These are phyloP conservation scores for Staurois parvus DNA, from an alignment of 2,797 vertebrate species.

Conservation along the genomic window DNA sequence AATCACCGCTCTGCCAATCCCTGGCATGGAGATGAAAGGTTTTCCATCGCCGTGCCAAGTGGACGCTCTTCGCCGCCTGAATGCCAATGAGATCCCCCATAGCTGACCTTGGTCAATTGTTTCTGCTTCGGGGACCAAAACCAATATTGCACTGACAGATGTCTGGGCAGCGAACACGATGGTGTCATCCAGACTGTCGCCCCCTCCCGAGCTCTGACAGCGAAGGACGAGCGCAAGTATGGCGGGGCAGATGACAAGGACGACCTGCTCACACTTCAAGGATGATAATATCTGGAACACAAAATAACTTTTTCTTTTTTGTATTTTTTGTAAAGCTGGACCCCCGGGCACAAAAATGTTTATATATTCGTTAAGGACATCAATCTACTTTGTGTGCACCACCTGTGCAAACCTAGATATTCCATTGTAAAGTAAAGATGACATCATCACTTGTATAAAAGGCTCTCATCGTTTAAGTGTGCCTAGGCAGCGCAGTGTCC, in stretches of 20 bases:
- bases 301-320: too few species aligned
- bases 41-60: slow-evolving; percentile 3
- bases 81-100: slow-evolving; percentile 52
- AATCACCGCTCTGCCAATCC: slow-evolving; percentile 17
- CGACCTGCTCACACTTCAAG: background rate
- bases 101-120: slow-evolving; percentile 53
- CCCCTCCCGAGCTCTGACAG: background rate
- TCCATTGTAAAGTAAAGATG: too few species aligned
- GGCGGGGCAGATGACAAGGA: background rate
- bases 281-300: background rate
- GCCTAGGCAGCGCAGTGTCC: too few species aligned
- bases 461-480: too few species aligned
- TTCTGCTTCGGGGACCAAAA: slow-evolving; percentile 49
- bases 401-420: too few species aligned
- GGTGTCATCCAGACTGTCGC: background rate
- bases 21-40: slow-evolving; percentile 35
- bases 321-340: too few species aligned
- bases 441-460: too few species aligned
- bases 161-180: slow-evolving; percentile 1
- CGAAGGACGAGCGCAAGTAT: background rate
- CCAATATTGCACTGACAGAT: slow-evolving; percentile 50
- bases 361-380: too few species aligned
- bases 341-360: too few species aligned
- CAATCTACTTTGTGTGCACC: too few species aligned
- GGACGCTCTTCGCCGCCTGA: slow-evolving; percentile 11